Base-by-base conservation (phyloP, 1,140 invertebrate species). In the Lamellibrachia luymesi region DNA sequence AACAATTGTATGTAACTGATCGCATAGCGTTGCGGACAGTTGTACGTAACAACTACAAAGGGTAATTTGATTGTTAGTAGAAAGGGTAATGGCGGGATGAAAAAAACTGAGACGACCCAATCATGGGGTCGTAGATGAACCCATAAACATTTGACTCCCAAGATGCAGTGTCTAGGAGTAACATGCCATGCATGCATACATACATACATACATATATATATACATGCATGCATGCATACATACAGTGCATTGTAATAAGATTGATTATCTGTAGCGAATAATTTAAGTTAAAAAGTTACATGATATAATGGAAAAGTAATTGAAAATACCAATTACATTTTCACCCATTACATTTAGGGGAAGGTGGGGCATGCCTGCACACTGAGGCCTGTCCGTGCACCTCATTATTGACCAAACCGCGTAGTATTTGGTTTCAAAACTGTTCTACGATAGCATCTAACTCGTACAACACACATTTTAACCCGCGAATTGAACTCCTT, bases 211-310 rank as follows among this genome's bases (percentile, higher is more conserved):
- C 50, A 91, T 91, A 91, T n/a, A 91, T 91, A n/a, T n/a, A 91
- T 91, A 91, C 50, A 91, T n/a, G 22, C 50, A 91, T 91, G 27
- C 50, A 91, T 91, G 22, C 50, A 91, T 91, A 91, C 90, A 91
- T 51, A 91, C 25, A 13, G 38, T 38, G 38, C 0, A 38, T 38
- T 38, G 38, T 38, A 38, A 38, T 38, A 38, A 38, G 38, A 38
- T 1, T 38, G 38, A 38, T 38, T 38, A 38, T 38, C 38, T 38
- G 38, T 38, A 38, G 38, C 38, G 38, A 38, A 38, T 38, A 38
- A 38, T 38, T 38, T 38, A 1, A 38, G 38, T 38, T 38, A 38
- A 38, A 38, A 38, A 38, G 38, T 38, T 38, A 38, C 38, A 38
- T 38, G 38, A 38, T 38, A 38, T 38, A 38, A 38, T 38, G 38